Evolutionary conservation across 2,797 vertebrate species (phyloP).

Genomic region (Platalea minor): DNA sequence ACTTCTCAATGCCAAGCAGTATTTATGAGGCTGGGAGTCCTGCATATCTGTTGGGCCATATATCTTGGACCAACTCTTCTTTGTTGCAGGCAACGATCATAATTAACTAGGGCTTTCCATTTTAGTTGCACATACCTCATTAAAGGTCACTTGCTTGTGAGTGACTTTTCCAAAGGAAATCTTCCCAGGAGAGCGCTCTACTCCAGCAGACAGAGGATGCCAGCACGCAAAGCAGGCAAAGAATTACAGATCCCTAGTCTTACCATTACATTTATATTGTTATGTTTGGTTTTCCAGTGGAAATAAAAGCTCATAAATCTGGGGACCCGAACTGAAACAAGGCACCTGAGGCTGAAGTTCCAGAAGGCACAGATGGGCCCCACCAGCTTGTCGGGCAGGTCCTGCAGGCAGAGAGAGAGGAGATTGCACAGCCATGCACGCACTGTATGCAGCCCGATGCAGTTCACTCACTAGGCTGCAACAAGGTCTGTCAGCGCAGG

Average conservation of each 20-base stretch:
- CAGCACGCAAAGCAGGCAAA: neutral
- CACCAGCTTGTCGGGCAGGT: constrained; percentile 57
- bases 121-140: neutral
- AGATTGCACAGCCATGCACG: accelerated
- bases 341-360: constrained; percentile 87
- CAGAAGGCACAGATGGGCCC: constrained; percentile 90
- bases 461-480: neutral
- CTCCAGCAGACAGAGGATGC: neutral
- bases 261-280: neutral
- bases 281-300: neutral
- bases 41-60: neutral
- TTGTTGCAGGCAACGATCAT: neutral
- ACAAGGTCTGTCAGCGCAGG: neutral
- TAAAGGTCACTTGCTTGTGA: constrained; percentile 23
- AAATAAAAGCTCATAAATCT: neutral
- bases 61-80: neutral
- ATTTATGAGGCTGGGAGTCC: neutral
- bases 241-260: neutral
- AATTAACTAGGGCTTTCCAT: neutral
- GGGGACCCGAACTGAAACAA: neutral
- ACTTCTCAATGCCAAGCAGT: neutral
- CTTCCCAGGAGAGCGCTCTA: neutral
- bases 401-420: constrained; percentile 57
- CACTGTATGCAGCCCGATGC: accelerated
- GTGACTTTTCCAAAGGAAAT: constrained; percentile 1